Evolutionary conservation across 2,888 invertebrate genomes (phyloP), one percentile per base, ranked within the genome.

Genomic region (Cryptophagus acutangulus): DNA sequence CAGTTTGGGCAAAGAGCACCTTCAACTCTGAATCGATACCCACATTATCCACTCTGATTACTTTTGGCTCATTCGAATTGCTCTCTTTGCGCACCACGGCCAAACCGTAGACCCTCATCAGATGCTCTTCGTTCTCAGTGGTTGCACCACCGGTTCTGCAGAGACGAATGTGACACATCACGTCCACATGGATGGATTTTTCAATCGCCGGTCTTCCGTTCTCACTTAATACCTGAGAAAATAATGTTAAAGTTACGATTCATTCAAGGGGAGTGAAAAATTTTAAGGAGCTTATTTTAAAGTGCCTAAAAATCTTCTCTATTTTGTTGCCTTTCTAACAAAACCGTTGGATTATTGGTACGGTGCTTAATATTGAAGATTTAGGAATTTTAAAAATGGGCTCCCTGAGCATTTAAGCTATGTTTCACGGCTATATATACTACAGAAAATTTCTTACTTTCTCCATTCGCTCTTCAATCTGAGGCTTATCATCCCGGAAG

Each of bases 1-100:
- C 77, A 47, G 78, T 79, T 64, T 76, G 76, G 1, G 79, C 76
- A 63, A 82, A 82, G 42, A 82, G 66, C 42, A 81, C 66, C 62
- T 80, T 81, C 51, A 83, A 63, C 61, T 82, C 81, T 1, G 82
- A 82, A 63, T 82, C 82, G 52, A 83, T 66, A 48, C 82, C 82
- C 37, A 82, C 78, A 61, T 81, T 79, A 65, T 75, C 80, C 17
- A 83, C 75, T 58, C 76, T 73, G 3, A 78, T 58, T 1, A 83
- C 68, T 31, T 72, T 71, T 1, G 82, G 79, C 24, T 68, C 65
- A 2, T 71, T 62, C 46, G 72, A 67, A n/a, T 71, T 71, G 0
- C 79, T 77, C 31, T 77, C 76, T 55, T 81, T 81, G 38, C 77
- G 71, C 2, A 82, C 72, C 1, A 81, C 67, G 0, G 82, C 83